These are phyloP conservation scores for Ptychadena robeensis DNA, from an alignment of 2,797 vertebrate species.

Conservation along the genomic window DNA sequence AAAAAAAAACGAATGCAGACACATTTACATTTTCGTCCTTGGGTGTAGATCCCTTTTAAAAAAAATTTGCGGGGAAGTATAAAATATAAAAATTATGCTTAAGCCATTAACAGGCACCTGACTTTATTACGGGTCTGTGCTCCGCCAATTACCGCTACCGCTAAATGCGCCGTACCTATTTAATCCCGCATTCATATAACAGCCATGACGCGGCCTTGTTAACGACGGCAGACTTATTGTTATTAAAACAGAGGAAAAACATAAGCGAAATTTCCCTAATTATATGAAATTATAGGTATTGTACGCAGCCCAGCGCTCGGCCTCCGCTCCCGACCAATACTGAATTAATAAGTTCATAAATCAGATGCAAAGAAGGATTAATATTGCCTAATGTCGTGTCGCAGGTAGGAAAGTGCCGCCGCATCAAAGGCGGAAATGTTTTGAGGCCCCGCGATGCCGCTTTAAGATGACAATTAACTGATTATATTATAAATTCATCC, in stretches of 20 bases:
- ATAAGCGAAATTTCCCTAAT: conserved; percentile 59
- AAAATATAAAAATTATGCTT: conserved; percentile 18
- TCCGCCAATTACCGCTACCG: conserved; percentile 26
- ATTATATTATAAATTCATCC: conserved; percentile 61
- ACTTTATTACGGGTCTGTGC: conserved; percentile 33
- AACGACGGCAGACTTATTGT: conserved; percentile 45
- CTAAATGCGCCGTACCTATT: conserved; percentile 42
- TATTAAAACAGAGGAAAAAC: conserved; percentile 55
- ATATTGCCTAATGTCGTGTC: conserved; percentile 60
- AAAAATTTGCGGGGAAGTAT: background rate
- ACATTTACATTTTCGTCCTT: too few relatives aligned
- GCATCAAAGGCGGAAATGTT: conserved; percentile 22
- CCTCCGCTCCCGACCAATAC: conserved; percentile 33
- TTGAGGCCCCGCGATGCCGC: conserved; percentile 46
- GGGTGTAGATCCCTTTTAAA: background rate
- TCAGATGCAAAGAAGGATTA: conserved; percentile 57
- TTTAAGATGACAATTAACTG: conserved; percentile 61
- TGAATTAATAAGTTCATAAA: conserved; percentile 63
- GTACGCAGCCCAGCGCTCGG: conserved; percentile 38
- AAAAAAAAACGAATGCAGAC: too few relatives aligned
- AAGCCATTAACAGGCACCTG: conserved; percentile 10
- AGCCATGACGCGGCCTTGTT: conserved; percentile 12
- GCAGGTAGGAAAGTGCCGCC: conserved; percentile 54
- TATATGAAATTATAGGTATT: conserved; percentile 61
- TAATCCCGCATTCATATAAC: conserved; percentile 39